Conservation (phyloP, 2,797 vertebrate species). For the Philypnodon macrostomus region DNA sequence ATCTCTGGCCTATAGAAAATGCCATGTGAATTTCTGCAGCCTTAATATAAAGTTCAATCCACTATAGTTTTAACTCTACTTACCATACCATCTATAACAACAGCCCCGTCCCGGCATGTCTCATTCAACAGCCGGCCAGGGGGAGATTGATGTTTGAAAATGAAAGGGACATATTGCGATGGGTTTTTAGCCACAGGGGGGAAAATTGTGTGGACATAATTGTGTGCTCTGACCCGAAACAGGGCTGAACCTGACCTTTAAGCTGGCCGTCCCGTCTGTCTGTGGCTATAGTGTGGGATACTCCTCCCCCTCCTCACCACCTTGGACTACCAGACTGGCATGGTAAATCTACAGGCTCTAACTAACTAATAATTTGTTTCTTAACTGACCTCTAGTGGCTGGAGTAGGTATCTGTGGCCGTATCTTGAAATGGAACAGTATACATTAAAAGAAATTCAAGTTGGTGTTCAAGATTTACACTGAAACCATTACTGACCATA, state of each 20-base stretch:
- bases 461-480: no score
- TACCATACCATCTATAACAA: neutral
- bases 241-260: slow-evolving; percentile 45
- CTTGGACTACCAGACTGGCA: no score
- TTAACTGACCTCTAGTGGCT: no score
- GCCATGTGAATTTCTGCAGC: no score
- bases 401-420: no score
- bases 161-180: slow-evolving; percentile 54
- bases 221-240: slow-evolving; percentile 43
- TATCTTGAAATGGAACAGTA: no score
- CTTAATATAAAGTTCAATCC: neutral
- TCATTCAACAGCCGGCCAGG: slow-evolving; percentile 15
- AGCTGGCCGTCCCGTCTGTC: slow-evolving; percentile 29
- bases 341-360: no score
- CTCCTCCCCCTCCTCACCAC: neutral
- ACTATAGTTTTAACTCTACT: neutral
- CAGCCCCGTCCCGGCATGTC: slow-evolving; percentile 7
- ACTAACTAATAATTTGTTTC: no score
- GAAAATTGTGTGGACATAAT: slow-evolving; percentile 53
- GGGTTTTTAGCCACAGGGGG: slow-evolving; percentile 53
- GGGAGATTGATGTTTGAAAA: slow-evolving; percentile 38
- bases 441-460: no score
- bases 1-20: no score
- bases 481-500: no score
- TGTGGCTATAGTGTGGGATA: slow-evolving; percentile 11